Base-by-base conservation (phyloP, 2,888 invertebrate genomes). In the Morpho helenor region DNA sequence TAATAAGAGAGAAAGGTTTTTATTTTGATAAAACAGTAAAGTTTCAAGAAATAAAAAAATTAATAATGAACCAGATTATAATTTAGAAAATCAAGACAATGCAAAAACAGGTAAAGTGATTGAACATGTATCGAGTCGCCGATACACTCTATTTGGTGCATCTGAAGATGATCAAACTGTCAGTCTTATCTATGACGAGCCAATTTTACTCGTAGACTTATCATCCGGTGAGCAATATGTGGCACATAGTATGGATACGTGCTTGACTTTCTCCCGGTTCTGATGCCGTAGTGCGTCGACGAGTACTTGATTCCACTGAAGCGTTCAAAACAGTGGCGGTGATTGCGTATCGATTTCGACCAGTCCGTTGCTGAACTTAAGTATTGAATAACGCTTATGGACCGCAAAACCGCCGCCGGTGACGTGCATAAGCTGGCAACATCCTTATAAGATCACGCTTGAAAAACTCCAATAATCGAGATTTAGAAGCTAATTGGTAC, bases 211-310 rank as follows among this genome's bases (percentile, higher is more conserved):
- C 72, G 75, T 79, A 79, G 31, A 31, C 3, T 81, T 80, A 82
- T 79, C 75, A 75, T 75, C 72, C 76, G 70, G 77, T 64, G 3
- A 67, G 65, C 62, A 61, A 70, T 71, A 76, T 83, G 82, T 85
- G 66, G 84, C 77, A 79, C 84, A 77, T 77, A 75, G 78, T 75
- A 78, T 79, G 75, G 64, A 73, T 75, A 73, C 74, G 84, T 83
- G 83, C 83, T 84, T 82, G 86, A 88, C 89, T 90, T 89, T 89
- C 90, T 86, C 89, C 79, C 68, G 72, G 69, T 70, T 74, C 74
- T 73, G 82, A 87, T 87, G 82, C 85, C 84, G 80, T 82, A 83
- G 80, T 82, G 80, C 80, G 80, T 82, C 82, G 80, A 80, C 76
- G 82, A 84, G 80, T 78, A 83, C 80, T 81, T 78, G 79, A 79